Conservation (phyloP, 2,888 invertebrate species). For the Folsomia manolachei region DNA sequence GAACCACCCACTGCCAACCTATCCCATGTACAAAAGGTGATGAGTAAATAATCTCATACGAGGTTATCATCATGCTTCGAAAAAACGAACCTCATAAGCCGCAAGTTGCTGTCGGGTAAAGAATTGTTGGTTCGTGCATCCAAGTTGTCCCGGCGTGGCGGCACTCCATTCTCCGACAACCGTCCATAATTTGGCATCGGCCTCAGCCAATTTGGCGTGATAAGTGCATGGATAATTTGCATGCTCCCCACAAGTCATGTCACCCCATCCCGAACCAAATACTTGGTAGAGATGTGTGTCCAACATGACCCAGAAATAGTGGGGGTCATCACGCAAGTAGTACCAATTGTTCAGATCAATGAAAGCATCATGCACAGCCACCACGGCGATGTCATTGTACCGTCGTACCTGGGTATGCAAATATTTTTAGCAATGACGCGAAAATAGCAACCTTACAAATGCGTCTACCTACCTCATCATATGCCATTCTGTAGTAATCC, state of each 20-base stretch:
- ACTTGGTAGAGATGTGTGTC: constrained; percentile 40
- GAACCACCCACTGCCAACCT: constrained; percentile 28
- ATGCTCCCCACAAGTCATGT: constrained; percentile 38
- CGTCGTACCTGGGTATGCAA: constrained; percentile 14
- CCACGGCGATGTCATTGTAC: constrained; percentile 42
- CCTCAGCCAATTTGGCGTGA: constrained; percentile 15
- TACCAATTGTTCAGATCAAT: constrained; percentile 45
- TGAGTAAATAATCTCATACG: no score
- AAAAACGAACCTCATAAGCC: constrained; percentile 29
- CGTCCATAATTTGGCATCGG: constrained; percentile 43
- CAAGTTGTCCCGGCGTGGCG: constrained; percentile 35
- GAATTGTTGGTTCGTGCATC: constrained; percentile 31
- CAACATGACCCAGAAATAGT: constrained; percentile 45
- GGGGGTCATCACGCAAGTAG: constrained; percentile 44
- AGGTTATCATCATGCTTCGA: not conserved
- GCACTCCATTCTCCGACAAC: constrained; percentile 49
- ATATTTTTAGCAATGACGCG: no score
- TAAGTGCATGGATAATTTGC: constrained; percentile 33
- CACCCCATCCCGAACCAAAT: constrained; percentile 30
- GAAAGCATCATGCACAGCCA: constrained; percentile 50
- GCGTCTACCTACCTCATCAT: constrained; percentile 36
- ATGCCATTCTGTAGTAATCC: constrained; percentile 41
- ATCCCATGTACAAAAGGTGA: not conserved
- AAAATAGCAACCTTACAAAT: no score
- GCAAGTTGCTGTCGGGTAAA: constrained; percentile 45